Evolutionary conservation across 2,888 invertebrate genomes (phyloP), one percentile per base, ranked within the genome.

Genomic region (Chalcis sispes): DNA sequence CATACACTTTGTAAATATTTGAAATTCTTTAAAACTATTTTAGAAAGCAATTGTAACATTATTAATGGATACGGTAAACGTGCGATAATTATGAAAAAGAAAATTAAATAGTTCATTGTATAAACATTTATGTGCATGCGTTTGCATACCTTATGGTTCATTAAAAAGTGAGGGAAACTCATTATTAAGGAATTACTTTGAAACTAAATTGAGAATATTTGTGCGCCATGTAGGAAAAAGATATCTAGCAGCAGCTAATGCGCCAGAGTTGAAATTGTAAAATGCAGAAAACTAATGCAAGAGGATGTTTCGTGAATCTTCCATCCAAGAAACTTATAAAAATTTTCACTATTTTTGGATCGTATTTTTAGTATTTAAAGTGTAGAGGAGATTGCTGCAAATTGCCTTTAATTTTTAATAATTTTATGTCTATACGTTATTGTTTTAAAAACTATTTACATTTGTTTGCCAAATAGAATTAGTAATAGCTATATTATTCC

Each of bases 161-260:
- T 13, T 2, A 18, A 18, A n/a, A 46, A 36, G 23, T 52, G n/a
- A 15, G 52, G 42, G 56, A 27, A 50, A 13, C 7, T 20, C 4
- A 29, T 7, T 59, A 8, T 25, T 52, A n/a, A 70, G 29, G 18
- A 23, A 61, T 50, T 50, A 62, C 2, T 64, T 4, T 54, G 36
- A 52, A 75, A 78, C 67, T 79, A 80, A 77, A 85, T 75, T 80
- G 81, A 83, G 79, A 77, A 62, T 83, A 74, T 85, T 81, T 85
- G 80, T 82, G 78, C 79, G 83, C 83, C 81, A 77, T 82, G 78
- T 84, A 87, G 86, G 86, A 65, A 84, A 87, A 83, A 83, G 83
- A 83, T 83, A 85, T 79, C 80, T 84, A 81, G 83, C 84, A 65
- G 85, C 83, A 75, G 58, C 73, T 81, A 81, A 80, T 79, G 81